These are phyloP conservation scores for Todiramphus chloris DNA, from an alignment of 2,113 vertebrate species.

Conservation along the genomic window DNA sequence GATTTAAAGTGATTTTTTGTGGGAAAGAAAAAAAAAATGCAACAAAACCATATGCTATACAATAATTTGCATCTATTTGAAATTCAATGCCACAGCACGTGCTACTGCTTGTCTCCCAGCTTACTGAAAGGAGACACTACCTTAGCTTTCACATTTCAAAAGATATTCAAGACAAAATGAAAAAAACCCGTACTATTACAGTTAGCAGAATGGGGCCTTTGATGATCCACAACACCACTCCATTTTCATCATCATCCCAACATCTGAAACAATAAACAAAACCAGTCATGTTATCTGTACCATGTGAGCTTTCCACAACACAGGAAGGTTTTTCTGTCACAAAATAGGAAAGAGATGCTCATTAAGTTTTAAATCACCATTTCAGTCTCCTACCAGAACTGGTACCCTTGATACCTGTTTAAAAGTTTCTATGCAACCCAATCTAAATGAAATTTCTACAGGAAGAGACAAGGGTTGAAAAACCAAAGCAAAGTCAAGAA, in stretches of 20 bases:
- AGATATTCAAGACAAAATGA: neutral
- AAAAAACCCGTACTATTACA: slow-evolving; percentile 69
- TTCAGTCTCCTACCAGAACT: neutral
- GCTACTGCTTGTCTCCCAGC: neutral
- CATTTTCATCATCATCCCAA: slow-evolving; percentile 77
- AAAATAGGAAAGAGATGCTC: neutral
- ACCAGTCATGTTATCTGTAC: neutral
- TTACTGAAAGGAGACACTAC: neutral
- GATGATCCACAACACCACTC: slow-evolving; percentile 76
- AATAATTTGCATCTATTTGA: neutral
- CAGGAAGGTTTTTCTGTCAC: neutral
- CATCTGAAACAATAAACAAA: slow-evolving; percentile 53
- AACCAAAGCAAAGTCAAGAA: neutral
- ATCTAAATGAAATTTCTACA: neutral
- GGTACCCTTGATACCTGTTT: neutral
- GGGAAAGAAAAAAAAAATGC: fast-evolving
- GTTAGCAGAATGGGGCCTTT: slow-evolving; percentile 76
- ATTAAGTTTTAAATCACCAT: neutral
- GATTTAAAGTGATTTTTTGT: neutral
- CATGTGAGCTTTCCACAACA: neutral
- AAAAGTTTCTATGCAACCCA: neutral
- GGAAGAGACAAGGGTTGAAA: neutral
- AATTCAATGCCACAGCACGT: neutral
- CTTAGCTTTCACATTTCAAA: neutral
- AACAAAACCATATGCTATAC: neutral